phyloP scores from a whole-genome alignment of 2,797 vertebrate genomes.

The Galagoides demidoff region DNA sequence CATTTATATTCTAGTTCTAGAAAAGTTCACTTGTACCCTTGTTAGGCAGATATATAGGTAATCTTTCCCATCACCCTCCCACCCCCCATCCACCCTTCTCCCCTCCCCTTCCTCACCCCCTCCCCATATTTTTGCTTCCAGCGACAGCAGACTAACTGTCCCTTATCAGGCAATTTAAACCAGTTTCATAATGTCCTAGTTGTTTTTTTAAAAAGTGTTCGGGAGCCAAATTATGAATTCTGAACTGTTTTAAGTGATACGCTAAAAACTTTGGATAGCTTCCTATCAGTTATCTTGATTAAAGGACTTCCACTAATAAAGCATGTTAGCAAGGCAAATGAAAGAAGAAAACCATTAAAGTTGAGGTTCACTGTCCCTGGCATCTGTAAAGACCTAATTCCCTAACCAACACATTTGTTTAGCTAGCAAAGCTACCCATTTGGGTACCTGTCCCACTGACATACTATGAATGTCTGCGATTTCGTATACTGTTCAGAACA shows the following conservation, averaged over 20 bases:
- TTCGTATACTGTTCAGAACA: background rate
- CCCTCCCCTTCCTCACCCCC: too few species aligned
- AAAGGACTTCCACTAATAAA: background rate
- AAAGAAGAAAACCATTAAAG: background rate
- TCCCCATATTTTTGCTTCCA: too few species aligned
- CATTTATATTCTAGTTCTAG: too few species aligned
- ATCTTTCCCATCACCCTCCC: too few species aligned
- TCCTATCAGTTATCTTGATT: background rate
- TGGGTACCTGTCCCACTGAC: background rate
- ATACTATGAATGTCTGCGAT: background rate
- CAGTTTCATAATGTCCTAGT: background rate
- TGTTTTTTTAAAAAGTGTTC: background rate
- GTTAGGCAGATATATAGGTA: too few species aligned
- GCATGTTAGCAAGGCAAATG: background rate
- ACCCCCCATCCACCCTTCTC: too few species aligned
- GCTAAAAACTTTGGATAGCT: background rate
- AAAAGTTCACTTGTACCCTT: too few species aligned
- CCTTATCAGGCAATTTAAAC: background rate
- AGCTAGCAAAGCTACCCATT: background rate
- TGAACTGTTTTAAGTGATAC: background rate
- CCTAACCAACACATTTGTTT: background rate
- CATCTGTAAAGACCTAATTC: background rate
- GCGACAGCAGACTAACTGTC: background rate
- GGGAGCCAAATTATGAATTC: background rate
- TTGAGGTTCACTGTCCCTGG: background rate